These are phyloP conservation scores for Babylonia areolata DNA, from an alignment of 1,140 invertebrate species.

Conservation along the genomic window DNA sequence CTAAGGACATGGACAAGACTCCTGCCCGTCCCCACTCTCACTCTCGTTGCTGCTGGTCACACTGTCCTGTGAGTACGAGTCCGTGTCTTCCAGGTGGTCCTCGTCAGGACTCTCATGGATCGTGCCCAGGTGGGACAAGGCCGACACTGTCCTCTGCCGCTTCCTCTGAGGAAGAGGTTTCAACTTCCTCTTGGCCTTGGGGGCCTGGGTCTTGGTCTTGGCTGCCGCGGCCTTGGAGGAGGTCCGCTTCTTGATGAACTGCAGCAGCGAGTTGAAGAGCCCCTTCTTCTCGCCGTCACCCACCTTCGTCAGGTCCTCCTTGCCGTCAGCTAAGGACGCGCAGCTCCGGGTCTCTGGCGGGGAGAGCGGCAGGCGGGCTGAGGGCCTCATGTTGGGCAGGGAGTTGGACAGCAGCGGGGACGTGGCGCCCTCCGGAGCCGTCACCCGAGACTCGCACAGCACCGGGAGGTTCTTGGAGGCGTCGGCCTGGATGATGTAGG, in stretches of 20 bases:
- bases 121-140: constrained; percentile 71
- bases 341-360: constrained; percentile 41
- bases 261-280: constrained; percentile 64
- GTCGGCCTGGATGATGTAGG: constrained; percentile 70
- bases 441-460: constrained; percentile 62
- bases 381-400: constrained; percentile 57
- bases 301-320: constrained; percentile 44
- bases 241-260: constrained; percentile 66
- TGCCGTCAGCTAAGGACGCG: constrained; percentile 28
- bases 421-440: constrained; percentile 34
- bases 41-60: constrained; percentile 45
- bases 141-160: constrained; percentile 69
- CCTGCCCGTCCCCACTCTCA: constrained; percentile 38
- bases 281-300: constrained; percentile 61
- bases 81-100: constrained; percentile 59
- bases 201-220: neutral
- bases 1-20: constrained; percentile 23
- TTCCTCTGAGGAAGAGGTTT: constrained; percentile 65
- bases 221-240: constrained; percentile 30
- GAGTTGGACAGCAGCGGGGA: constrained; percentile 47
- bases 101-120: constrained; percentile 72
- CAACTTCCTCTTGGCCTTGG: constrained; percentile 68
- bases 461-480: constrained; percentile 65
- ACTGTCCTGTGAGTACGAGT: constrained; percentile 67
- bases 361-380: constrained; percentile 26